Evolutionary conservation across 2,888 invertebrate species (phyloP), one percentile per base, ranked within the genome.

Genomic region (Lasioglossum figueresi): DNA sequence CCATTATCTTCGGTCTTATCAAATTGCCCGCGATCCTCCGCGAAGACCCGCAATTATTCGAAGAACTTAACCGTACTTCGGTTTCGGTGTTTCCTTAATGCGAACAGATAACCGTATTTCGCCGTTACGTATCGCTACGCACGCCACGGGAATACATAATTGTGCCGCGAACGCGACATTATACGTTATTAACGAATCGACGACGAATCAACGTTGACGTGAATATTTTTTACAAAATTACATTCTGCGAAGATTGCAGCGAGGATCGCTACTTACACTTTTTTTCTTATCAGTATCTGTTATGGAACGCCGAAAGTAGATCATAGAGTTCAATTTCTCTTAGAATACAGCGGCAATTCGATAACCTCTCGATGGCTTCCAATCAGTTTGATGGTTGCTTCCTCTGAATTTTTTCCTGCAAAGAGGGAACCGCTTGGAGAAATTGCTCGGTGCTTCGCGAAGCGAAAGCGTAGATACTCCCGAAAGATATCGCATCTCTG

Each of bases 131-230:
- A 72, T 73, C 76, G 23, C 48, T 10, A 48, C 70, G 71, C 27
- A 40, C 63, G 40, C 27, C 63, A 16, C 27, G 52, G 37, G 84
- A 77, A 73, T 83, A 84, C 71, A 63, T 83, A 84, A 83, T 83
- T 68, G 52, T 56, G 40, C 56, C 5, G 37, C 70, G 70, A 37
- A n/a, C n/a, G 40, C 40, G 4, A 14, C 14, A 76, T 83, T 77
- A 77, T 23, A 68, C n/a, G n/a, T n/a, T n/a, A n/a, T n/a, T 66
- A 83, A 77, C 84, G n/a, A 48, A n/a, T 14, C 72, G n/a, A 34
- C 63, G n/a, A 43, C 40, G 14, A 72, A 37, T 71, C 71, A 63
- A 31, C 66, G 71, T 48, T 14, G 34, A 37, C 0, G 43, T n/a
- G 12, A 43, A 12, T 43, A n/a, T 19, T 19, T 19, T 1, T 4